Base-by-base conservation (phyloP, 1,140 invertebrate genomes). In the Helicoverpa zea region DNA sequence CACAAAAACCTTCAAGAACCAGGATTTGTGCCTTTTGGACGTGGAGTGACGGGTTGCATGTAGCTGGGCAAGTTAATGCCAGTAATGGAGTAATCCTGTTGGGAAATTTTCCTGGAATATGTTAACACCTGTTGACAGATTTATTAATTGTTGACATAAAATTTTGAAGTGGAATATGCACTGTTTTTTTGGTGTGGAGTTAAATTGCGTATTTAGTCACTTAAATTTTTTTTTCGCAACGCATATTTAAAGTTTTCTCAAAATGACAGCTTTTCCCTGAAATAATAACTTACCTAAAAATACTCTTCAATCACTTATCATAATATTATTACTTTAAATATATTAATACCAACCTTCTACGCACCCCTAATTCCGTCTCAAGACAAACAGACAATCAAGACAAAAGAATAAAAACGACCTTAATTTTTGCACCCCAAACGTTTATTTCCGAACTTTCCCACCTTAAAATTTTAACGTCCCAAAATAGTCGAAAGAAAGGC, bases 1-100 rank as follows among this genome's bases (percentile, higher is more conserved):
- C 74, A 77, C 74, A 77, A 77, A 77, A 77, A 77, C 74, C 74
- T 23, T 59, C 64, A 64, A 63, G 74, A 61, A 77, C 59, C 74
- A 61, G 74, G 73, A 77, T 77, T 77, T 77, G 74, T 30, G 59
- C 74, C 56, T 77, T 64, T 52, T 14, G 35, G 59, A 77, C 18
- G 23, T n/a, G 58, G 59, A 77, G 58, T 77, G 74, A 77, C 74
- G 74, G 58, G 47, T 49, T 77, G 58, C 74, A 64, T 64, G 59
- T 52, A 64, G 64, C 47, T 30, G 30, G 49, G 74, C n/a, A 68
- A 68, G 73, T 63, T 76, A 63, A 76, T 76, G 73, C 58, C 7
- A 10, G n/a, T 68, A 68, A 68, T 68, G 64, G 64, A 52, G 29
- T 70, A 51, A 13, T 51, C 66, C 18, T 70, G 66, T 70, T 70